Evolutionary conservation across 2,888 invertebrate genomes (phyloP).

Genomic region (Parnassius orleans): DNA sequence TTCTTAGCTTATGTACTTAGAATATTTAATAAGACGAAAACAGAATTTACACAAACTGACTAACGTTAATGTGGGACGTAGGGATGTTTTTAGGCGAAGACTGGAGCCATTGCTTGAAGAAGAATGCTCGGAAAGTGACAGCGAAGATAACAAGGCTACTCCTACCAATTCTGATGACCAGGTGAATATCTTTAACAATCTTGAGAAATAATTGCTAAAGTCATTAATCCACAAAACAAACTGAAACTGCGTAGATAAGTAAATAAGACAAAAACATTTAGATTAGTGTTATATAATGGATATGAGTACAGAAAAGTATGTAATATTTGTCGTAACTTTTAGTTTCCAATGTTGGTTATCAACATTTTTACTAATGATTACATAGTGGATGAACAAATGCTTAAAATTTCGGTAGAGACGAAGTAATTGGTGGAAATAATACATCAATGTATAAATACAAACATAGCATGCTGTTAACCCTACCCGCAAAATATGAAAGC

Average conservation of each 20-base stretch:
- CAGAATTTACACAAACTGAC: conserved; percentile 39
- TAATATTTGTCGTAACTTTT: conserved; percentile 3
- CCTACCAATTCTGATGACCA: conserved; percentile 76
- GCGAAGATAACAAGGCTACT: conserved; percentile 72
- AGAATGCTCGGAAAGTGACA: conserved; percentile 85
- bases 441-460: conserved; percentile 3
- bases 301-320: neutral
- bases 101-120: conserved; percentile 92
- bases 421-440: neutral
- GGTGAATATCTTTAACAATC: conserved; percentile 63
- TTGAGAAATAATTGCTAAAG: conserved; percentile 17
- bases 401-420: conserved; percentile 8
- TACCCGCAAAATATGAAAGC: conserved; percentile 35
- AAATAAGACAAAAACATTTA: neutral
- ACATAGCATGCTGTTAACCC: conserved; percentile 21
- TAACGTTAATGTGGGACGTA: conserved; percentile 47
- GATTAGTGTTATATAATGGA: neutral
- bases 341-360: neutral
- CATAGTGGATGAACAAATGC: neutral
- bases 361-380: conserved; percentile 1
- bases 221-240: conserved; percentile 1
- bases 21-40: conserved; percentile 19
- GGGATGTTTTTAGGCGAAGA: conserved; percentile 84
- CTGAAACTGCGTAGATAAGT: neutral
- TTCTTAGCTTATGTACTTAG: conserved; percentile 16